A percentile compares a stretch with the other conserved stretches of the same genome.
Conservation (phyloP, 2,113 vertebrate genomes). For the Erythrolamprus reginae region DNA sequence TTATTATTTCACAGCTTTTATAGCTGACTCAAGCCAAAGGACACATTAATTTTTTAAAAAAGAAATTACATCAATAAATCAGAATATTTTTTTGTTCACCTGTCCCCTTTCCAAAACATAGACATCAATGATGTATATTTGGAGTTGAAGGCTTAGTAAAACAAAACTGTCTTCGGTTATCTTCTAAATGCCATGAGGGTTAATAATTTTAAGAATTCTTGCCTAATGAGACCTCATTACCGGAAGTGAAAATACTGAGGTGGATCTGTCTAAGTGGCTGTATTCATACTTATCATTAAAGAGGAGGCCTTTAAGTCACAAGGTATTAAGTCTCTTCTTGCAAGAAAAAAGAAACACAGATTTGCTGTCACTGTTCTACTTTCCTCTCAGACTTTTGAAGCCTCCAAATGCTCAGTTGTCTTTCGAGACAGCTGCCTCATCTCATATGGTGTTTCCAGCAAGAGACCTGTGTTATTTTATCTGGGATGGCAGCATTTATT, state of each 20-base stretch:
- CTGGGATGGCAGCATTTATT: background rate
- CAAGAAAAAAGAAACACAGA: background rate
- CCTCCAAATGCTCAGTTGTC: background rate
- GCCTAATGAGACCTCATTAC: conserved; percentile 7
- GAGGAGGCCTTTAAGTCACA: background rate
- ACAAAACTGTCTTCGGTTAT: background rate
- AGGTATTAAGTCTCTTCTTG: background rate
- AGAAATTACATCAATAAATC: background rate
- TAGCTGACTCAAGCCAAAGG: background rate
- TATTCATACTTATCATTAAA: conserved; percentile 8
- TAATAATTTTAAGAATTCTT: conserved; percentile 16
- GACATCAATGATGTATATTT: background rate
- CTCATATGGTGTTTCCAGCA: background rate
- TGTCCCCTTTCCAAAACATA: background rate
- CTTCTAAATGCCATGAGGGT: background rate
- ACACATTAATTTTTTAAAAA: background rate
- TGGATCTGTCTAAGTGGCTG: background rate
- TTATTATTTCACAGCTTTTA: background rate
- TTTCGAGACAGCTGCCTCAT: background rate
- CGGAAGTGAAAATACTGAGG: background rate
- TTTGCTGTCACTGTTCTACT: background rate
- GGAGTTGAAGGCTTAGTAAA: background rate
- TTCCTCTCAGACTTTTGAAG: background rate
- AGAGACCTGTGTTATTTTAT: background rate
- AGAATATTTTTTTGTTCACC: background rate